Evolutionary conservation across 30 jellyfish, hydroid and myxozoan species (phyloP), one percentile per base, ranked within the genome.

Genomic region (Clytia hemisphaerica): DNA sequence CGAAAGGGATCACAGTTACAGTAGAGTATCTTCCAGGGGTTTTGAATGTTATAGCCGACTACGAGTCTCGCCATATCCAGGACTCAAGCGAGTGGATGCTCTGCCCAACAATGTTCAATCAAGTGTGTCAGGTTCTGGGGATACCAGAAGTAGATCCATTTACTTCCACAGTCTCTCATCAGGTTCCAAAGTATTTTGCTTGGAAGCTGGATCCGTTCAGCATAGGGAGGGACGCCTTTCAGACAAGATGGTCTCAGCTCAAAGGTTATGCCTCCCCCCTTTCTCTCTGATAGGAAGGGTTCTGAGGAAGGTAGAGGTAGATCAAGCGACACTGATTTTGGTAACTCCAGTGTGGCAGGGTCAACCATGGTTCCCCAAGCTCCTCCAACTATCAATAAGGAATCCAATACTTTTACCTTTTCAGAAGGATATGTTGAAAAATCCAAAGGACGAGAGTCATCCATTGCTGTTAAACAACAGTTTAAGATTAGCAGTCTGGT

Each of bases 61-160:
- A 49, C 40, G 80, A 40, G 25, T 68, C 80, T n/a, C 35, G 80
- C 26, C 35, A 68, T 38, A 28, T 57, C 15, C 73, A 47, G 80
- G 80, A 42, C 64, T 68, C 80, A 44, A 68, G 80, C 74, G 51
- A 68, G 44, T 68, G 75, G 80, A 26, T 37, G 44, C 80, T 44
- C 53, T 32, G 37, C 4, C 80, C 71, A 15, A 38, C 50, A 48
- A 28, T 68, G 16, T 68, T 68, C 30, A 71, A 68, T 25, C n/a
- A 44, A 18, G 34, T 68, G 40, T 68, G 80, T 51, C 71, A 44
- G 16, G 25, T 26, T 29, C 26, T 68, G 48, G 80, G 80, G 51
- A 22, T 44, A 35, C 80, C 80, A 16, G 26, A 40, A 44, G 37
- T 68, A 48, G 73, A 68, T 9, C 83, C 36, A 16, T 71, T 71